Base-by-base conservation (phyloP, 1,140 invertebrate species). In the Piezodorus guildinii region DNA sequence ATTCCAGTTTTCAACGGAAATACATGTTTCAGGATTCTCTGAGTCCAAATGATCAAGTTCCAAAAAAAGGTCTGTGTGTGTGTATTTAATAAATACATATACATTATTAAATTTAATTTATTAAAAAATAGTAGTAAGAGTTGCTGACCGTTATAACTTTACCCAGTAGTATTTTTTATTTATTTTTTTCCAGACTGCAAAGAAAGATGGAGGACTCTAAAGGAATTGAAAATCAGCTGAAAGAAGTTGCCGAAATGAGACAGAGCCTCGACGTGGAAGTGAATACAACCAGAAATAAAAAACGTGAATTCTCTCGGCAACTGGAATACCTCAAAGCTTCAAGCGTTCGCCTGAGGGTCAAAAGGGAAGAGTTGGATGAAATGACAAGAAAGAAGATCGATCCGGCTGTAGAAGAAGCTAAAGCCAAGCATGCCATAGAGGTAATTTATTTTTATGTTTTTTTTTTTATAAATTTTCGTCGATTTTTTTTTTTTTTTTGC, bases 241-340 rank as follows among this genome's bases (percentile, higher is more conserved):
- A 14, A 5, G 56, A 54, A 14, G 25, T 64, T 2, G 39, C 30
- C 21, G 45, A 66, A 61, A 45, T 49, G 5, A 52, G 34, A 19
- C 58, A 54, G 21, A 25, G 17, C n/a, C 16, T 64, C 2, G 61
- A 66, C 27, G 16, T 51, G 9, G 65, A 66, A 65, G 27, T 60
- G 9, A 68, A 66, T 34, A 45, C 62, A 2, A 15, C 62, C 3
- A 49, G 62, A 44, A 54, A 64, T 25, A 30, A 68, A 19, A 68
- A 68, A 61, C 59, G 58, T 16, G 59, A 66, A 30, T 27, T 63
- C 15, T 39, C 51, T 21, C 34, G 51, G 16, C 44, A 52, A 30
- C 27, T 65, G 23, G 60, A 63, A 17, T 34, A 61, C 12, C 60
- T 63, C 1, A 59, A 46, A 25, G n/a, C 25, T 1, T 30, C 54